These are phyloP conservation scores for Dromas ardeola DNA, from an alignment of 2,113 vertebrate genomes.

Conservation along the genomic window DNA sequence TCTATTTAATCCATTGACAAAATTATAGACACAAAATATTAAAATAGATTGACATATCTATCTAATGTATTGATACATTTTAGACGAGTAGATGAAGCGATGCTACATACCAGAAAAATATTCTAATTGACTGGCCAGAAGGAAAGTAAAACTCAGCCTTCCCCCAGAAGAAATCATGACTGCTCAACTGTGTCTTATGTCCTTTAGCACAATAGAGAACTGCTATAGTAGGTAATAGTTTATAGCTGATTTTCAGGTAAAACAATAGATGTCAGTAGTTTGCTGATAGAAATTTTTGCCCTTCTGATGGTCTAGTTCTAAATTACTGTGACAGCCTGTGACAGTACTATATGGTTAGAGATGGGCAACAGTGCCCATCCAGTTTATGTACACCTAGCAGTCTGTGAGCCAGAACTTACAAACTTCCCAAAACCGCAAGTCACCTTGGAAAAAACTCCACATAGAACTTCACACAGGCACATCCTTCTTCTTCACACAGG, in stretches of 20 bases:
- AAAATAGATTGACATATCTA: neutral
- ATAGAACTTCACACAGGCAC: neutral
- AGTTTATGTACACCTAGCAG: neutral
- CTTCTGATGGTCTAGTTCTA: neutral
- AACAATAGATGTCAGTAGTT: neutral
- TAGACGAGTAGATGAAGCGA: neutral
- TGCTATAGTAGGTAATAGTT: neutral
- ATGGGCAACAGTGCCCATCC: neutral
- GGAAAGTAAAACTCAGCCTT: neutral
- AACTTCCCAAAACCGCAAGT: constrained; percentile 12
- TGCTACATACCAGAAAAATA: neutral
- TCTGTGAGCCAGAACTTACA: neutral
- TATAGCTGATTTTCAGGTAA: neutral
- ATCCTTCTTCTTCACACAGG: constrained; percentile 7
- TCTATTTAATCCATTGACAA: neutral
- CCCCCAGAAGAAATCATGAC: neutral
- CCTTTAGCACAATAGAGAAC: neutral
- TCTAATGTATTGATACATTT: neutral
- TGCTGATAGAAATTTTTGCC: neutral
- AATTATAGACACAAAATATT: neutral
- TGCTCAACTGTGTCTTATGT: neutral
- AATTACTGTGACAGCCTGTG: neutral
- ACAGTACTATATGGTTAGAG: neutral
- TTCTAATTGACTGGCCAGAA: neutral
- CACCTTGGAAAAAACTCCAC: neutral